Percentiles rank a stretch among this genome's conserved stretches.
Evolutionary conservation across 2,888 invertebrate genomes (phyloP).

Genomic region (Agonum fuliginosum): DNA sequence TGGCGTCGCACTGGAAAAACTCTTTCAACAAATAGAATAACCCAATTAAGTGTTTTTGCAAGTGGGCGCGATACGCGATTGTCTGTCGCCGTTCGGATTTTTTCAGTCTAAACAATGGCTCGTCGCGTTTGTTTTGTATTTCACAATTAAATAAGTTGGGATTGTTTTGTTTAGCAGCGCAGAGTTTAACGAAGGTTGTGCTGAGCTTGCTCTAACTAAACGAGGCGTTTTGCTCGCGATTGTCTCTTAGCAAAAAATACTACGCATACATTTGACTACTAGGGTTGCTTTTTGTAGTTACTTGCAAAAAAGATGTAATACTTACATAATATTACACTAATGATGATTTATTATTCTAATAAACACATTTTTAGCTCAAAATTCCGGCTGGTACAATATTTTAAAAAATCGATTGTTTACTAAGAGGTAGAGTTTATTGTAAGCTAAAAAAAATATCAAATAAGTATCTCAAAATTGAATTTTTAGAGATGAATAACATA

Average conservation of each 20-base stretch:
- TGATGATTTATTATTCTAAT: too few relatives aligned
- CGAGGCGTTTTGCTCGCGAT: neutral
- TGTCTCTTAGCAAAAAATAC: conserved; percentile 15
- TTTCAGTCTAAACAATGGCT: conserved; percentile 46
- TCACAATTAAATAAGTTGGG: conserved; percentile 58
- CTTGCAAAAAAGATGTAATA: conserved; percentile 3
- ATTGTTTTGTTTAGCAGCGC: conserved; percentile 51
- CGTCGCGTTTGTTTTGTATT: conserved; percentile 54
- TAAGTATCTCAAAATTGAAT: too few relatives aligned
- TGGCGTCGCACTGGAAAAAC: conserved; percentile 51
- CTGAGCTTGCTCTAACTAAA: conserved; percentile 16
- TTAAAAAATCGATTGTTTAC: too few relatives aligned
- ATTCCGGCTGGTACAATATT: too few relatives aligned
- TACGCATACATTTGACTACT: conserved; percentile 11
- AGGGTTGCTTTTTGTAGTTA: conserved; percentile 18
- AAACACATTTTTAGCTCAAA: too few relatives aligned
- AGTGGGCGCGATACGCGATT: conserved; percentile 44
- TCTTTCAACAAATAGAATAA: conserved; percentile 57
- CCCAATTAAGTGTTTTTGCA: conserved; percentile 58
- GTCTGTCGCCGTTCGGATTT: conserved; percentile 49
- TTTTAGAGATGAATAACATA: too few relatives aligned
- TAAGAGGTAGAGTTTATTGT: too few relatives aligned
- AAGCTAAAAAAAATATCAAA: too few relatives aligned
- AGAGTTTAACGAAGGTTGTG: conserved; percentile 37
- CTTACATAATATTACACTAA: too few relatives aligned